Base-by-base conservation (phyloP, 2,888 invertebrate genomes). In the Lycophotia porphyrea region DNA sequence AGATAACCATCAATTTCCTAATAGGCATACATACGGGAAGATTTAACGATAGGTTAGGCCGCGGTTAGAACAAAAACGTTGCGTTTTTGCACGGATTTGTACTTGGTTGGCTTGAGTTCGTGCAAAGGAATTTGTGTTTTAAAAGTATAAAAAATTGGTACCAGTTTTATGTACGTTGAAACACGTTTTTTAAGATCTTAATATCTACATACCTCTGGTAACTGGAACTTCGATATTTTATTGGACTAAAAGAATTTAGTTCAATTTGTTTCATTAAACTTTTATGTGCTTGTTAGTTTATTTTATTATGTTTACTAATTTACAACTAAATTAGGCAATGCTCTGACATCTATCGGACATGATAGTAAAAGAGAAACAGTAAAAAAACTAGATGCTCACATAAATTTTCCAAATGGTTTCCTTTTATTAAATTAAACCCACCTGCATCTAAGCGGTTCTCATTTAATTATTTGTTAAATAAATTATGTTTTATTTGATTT, bases 1-100 rank as follows among this genome's bases (percentile, higher is more conserved):
- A 74, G 88, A 87, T 89, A 90, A 91, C 88, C 80, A 85, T 82
- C 87, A 83, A 88, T 91, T 91, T 91, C 91, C 90, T 87, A 87
- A 78, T 74, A 71, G 5, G 58, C 9, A 70, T 80, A 87, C 78
- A 88, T 76, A 89, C 84, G 87, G 82, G 66, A 67, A 13, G 13
- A 47, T 24, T 64, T 61, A 15, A 24, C 1, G 44, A 34, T 11
- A 61, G 34, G 11, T 24, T 11, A 34, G 63, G 67, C 27, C 18
- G 39, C 21, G 34, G 42, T 27, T 36, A 13, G 13, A 2, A 39
- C 0, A 21, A 75, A 68, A 61, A 52, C 39, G 52, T 39, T 24
- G n/a, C 42, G 27, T 55, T 61, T 61, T 68, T 75, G 18, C 24
- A n/a, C 15, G 4, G 3, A n/a, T 24, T 15, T 31, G 34, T 21